Base-by-base conservation (phyloP, 2,888 invertebrate species). In the Osmoderma eremita region DNA sequence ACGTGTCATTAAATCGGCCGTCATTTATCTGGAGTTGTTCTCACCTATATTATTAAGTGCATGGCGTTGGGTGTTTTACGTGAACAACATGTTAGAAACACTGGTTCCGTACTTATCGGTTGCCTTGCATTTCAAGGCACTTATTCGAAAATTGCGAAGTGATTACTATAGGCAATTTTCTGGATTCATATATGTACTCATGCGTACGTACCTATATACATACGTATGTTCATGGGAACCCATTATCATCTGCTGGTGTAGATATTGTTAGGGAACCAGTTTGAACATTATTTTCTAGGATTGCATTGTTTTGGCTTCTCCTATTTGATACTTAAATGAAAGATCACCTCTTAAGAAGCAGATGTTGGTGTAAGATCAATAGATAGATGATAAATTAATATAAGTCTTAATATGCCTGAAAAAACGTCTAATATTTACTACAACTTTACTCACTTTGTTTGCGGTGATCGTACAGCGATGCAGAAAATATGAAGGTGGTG, bases 121-220 rank as follows among this genome's bases (percentile, higher is more conserved):
- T 56, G 20, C 15, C 0, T n/a, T 45, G 30, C 45, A 61, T 61
- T 42, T 61, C 24, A 61, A 30, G 30, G 45, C 18, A 45, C 45
- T 61, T 61, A 30, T 45, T 45, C 45, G 58, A 61, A 61, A 61
- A 61, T 61, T 61, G 58, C 45, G 42, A 58, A 24, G 45, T 45
- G 42, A 58, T 58, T 58, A 42, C 45, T 22, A 45, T 12, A 22
- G 17, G 58, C 30, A 45, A 61, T 61, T 61, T 61, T 45, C 58
- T 61, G 41, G 30, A 48, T 61, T 61, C 45, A 61, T 41, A 24
- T 53, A 53, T 10, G 12, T 24, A 51, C 30, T 24, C 15, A 20
- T 20, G 45, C 15, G 15, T 2, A 45, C 10, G 45, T 45, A 18
- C 15, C 15, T 54, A 39, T 8, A 17, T 56, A 15, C 24, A n/a